Conservation (phyloP, 2,113 vertebrate species). For the Talpa occidentalis region DNA sequence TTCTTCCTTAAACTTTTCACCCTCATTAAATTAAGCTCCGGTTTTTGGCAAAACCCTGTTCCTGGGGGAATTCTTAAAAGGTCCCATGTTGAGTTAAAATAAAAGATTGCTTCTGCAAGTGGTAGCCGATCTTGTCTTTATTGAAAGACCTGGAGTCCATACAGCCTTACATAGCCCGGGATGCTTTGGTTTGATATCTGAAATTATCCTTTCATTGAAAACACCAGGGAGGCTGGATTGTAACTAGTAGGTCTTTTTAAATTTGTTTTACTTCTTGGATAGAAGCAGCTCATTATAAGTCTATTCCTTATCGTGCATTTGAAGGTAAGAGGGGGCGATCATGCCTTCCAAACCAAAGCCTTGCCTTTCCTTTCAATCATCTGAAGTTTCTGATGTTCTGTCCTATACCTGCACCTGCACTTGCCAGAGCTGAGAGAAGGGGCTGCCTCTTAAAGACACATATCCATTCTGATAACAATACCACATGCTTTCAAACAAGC, state of each 20-base stretch:
- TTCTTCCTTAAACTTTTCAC: conserved; percentile 77
- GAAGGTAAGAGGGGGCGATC: conserved; percentile 49
- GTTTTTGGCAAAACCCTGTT: conserved; percentile 60
- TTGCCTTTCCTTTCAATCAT: conserved; percentile 20
- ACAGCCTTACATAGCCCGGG: background rate
- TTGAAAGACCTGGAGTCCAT: conserved; percentile 4
- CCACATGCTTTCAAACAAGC: background rate
- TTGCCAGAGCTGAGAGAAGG: conserved; percentile 11
- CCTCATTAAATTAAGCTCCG: conserved; percentile 70
- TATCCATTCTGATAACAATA: background rate
- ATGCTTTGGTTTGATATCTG: conserved; percentile 56
- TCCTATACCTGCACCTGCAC: background rate
- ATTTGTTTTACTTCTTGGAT: conserved; percentile 63
- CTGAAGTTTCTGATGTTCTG: conserved; percentile 48
- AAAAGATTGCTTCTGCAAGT: conserved; percentile 49
- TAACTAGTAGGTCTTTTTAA: conserved; percentile 51
- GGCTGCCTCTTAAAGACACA: background rate
- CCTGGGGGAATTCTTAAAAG: conserved; percentile 70
- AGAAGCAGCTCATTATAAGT: conserved; percentile 81
- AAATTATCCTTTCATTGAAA: conserved; percentile 69
- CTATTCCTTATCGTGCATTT: conserved; percentile 72
- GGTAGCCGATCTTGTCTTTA: conserved; percentile 31
- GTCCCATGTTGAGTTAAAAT: conserved; percentile 72
- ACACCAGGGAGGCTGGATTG: conserved; percentile 38
- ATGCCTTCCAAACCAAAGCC: conserved; percentile 43